Conservation (phyloP, 1,140 invertebrate genomes). For the Drosophila insularis region DNA sequence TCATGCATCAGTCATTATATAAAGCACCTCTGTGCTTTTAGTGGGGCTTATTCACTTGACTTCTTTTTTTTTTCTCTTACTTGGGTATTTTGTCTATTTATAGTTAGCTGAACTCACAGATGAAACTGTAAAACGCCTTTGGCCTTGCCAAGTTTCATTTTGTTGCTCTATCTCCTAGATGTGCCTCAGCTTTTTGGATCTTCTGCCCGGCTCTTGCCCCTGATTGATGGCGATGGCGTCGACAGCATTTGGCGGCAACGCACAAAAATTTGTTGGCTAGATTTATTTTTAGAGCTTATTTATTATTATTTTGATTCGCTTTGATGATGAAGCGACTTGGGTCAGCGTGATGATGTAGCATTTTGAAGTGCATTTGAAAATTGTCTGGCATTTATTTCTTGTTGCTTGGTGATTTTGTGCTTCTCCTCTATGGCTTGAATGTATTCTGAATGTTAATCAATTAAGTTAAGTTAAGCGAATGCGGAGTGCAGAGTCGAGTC, state of each 20-base stretch:
- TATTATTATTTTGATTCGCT: constrained; percentile 53
- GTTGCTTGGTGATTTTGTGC: not conserved
- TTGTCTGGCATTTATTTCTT: constrained; percentile 45
- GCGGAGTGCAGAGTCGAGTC: constrained; percentile 25
- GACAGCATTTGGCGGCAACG: constrained; percentile 47
- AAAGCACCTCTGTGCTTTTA: constrained; percentile 28
- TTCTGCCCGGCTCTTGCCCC: constrained; percentile 9
- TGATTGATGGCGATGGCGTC: constrained; percentile 79
- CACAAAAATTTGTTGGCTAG: constrained; percentile 52
- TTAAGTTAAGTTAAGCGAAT: constrained; percentile 50
- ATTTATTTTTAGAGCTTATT: constrained; percentile 76
- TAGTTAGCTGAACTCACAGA: constrained; percentile 37
- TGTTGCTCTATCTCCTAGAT: constrained; percentile 24
- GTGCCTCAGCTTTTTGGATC: not conserved
- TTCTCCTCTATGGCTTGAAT: not conserved
- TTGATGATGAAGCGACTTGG: constrained; percentile 55
- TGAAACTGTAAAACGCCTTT: constrained; percentile 76
- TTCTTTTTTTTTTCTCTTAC: constrained; percentile 35
- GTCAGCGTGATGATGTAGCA: constrained; percentile 56
- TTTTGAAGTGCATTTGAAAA: constrained; percentile 72
- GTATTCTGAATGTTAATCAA: constrained; percentile 59
- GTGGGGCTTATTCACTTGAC: constrained; percentile 71
- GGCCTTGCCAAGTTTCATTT: constrained; percentile 40
- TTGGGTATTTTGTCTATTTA: constrained; percentile 66
- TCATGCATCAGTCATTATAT: not conserved